Evolutionary conservation across 1,140 invertebrate species (phyloP).

Genomic region (Capitella teleta): DNA sequence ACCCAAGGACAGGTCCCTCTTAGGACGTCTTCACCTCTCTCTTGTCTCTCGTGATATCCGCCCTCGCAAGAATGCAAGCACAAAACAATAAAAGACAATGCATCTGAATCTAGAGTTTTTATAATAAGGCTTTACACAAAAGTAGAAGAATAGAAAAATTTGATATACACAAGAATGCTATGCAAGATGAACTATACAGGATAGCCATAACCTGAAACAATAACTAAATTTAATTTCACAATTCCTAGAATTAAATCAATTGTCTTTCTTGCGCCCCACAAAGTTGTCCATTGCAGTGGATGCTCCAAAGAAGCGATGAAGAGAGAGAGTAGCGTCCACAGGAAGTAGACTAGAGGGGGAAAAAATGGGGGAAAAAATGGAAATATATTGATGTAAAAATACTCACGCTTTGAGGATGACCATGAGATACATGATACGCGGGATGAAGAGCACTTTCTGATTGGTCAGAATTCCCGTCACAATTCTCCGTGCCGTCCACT

Average conservation of each 20-base stretch:
- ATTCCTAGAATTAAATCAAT: slow-evolving; percentile 16
- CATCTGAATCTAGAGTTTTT: too few species aligned
- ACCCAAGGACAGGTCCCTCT: too few species aligned
- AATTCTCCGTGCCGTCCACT: slow-evolving; percentile 73
- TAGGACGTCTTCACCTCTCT: too few species aligned
- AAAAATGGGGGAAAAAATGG: too few species aligned
- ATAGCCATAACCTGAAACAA: too few species aligned
- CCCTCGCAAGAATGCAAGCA: too few species aligned
- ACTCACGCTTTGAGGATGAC: slow-evolving; percentile 42
- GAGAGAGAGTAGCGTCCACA: neutral
- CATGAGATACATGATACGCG: slow-evolving; percentile 56
- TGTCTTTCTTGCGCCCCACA: neutral
- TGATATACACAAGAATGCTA: too few species aligned
- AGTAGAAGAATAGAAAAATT: too few species aligned
- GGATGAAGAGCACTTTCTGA: slow-evolving; percentile 65
- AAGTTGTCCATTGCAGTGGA: neutral
- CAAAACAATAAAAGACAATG: too few species aligned
- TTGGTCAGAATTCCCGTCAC: slow-evolving; percentile 71
- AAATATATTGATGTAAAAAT: neutral
- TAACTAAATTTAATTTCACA: slow-evolving; percentile 19
- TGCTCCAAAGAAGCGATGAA: neutral
- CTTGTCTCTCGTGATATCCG: too few species aligned
- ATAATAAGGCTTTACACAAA: too few species aligned
- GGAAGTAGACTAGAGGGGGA: slow-evolving; percentile 1
- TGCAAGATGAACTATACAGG: too few species aligned